These are phyloP conservation scores for Phylloscopus trochilus DNA, from an alignment of 2,113 vertebrate genomes.

Conservation along the genomic window DNA sequence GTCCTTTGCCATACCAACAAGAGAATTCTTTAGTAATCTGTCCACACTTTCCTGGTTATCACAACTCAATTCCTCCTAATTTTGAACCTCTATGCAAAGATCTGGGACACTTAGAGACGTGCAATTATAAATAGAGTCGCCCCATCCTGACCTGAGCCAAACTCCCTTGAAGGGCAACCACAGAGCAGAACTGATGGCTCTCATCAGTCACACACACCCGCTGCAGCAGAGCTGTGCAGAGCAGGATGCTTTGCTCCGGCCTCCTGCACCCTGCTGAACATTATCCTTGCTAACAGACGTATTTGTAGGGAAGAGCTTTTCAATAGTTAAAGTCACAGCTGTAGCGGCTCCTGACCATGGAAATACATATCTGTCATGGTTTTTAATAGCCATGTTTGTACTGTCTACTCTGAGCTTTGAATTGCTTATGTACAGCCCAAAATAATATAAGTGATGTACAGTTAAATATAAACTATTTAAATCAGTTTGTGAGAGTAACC, in stretches of 20 bases:
- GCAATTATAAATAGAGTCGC: background rate
- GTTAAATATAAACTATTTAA: background rate
- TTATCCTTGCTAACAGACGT: rapidly evolving
- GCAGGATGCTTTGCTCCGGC: background rate
- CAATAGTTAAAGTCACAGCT: background rate
- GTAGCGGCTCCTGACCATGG: background rate
- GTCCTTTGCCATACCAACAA: background rate
- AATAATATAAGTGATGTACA: background rate
- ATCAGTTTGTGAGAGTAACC: background rate
- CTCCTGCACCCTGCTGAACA: background rate
- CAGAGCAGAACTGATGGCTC: background rate
- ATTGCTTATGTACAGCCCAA: background rate
- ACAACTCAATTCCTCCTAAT: background rate
- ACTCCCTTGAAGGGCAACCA: background rate
- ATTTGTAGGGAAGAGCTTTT: background rate
- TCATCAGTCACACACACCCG: rapidly evolving
- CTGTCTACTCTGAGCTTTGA: background rate
- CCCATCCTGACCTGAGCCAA: background rate
- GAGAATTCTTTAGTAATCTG: background rate
- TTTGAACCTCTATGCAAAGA: background rate
- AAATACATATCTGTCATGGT: background rate
- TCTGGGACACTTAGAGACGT: background rate
- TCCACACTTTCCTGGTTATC: background rate
- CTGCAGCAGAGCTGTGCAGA: background rate
- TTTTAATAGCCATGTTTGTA: background rate